Base-by-base conservation (phyloP, 2,888 invertebrate species). In the Pharmacophagus antenor region DNA sequence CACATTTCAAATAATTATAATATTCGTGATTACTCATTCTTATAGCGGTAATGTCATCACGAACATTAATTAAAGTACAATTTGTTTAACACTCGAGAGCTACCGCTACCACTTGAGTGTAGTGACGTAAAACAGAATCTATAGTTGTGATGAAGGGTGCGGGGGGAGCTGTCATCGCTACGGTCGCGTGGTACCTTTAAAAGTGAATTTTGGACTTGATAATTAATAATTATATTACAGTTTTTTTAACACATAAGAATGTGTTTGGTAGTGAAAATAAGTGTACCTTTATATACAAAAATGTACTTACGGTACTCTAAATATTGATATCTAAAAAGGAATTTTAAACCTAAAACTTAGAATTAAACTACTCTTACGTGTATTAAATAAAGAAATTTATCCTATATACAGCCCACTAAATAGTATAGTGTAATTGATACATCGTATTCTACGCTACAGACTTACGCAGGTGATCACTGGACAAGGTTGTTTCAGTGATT, bases 121-220 rank as follows among this genome's bases (percentile, higher is more conserved):
- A 22, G 46, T 47, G 46, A 58, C 46, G 52, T 52, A 15, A 52
- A 58, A 51, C 58, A 58, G 58, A 58, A 52, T 46, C 55, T 15
- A 6, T 23, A 46, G 20, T 15, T 31, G 15, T 58, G 46, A 37
- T 46, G 42, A 58, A 6, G 17, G n/a, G n/a, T n/a, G n/a, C n/a
- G 10, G 17, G 12, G 44, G 31, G 46, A 10, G 37, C 37, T 58
- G 58, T 58, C 58, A 47, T 52, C 49, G 42, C 18, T n/a, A 20
- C 42, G 8, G 20, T 49, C 49, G 41, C 49, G 56, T 56, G 56
- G 48, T 23, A 4, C 15, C n/a, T 47, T 47, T 12, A 49, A 42
- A 51, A 4, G 31, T 18, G 20, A 10, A 3, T 31, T 31, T 31
- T 31, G 4, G 10, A 15, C 10, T 31, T 31, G 10, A 31, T 31